phyloP scores from a whole-genome alignment of 2,797 vertebrate species.

The Podargus strigoides region DNA sequence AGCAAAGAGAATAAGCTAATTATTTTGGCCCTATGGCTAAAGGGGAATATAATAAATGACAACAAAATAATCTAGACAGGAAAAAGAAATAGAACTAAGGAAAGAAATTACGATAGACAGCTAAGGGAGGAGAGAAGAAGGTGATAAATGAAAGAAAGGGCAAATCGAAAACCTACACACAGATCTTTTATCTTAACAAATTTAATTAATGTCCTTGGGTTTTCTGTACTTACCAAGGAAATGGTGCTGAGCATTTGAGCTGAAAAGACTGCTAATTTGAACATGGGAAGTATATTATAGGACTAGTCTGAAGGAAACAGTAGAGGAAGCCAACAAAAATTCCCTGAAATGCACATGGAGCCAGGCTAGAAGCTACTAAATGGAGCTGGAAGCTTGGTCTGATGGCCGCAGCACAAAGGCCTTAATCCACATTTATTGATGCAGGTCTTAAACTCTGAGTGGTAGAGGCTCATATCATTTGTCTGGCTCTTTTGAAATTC shows the following conservation, averaged over 20 bases:
- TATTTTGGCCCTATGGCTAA: background rate
- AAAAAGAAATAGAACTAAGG: background rate
- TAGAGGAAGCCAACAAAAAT: background rate
- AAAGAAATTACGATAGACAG: slow-evolving; percentile 12
- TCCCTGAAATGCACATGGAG: background rate
- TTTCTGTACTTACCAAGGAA: background rate
- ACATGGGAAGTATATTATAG: background rate
- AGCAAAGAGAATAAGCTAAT: background rate
- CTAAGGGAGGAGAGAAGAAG: background rate
- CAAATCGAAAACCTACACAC: background rate
- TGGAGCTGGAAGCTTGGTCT: background rate
- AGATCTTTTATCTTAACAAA: background rate
- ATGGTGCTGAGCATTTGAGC: background rate
- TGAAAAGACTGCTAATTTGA: background rate
- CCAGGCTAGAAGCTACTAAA: background rate
- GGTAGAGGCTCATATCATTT: background rate
- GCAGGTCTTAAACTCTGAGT: background rate
- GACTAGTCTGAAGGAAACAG: background rate
- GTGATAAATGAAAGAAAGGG: slow-evolving; percentile 7
- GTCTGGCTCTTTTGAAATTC: background rate
- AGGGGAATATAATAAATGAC: background rate
- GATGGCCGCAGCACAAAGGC: background rate
- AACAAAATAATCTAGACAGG: background rate
- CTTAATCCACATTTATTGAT: background rate
- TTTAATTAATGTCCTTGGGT: background rate